These are phyloP conservation scores for Channa striata DNA, from an alignment of 2,797 vertebrate genomes.

Conservation along the genomic window DNA sequence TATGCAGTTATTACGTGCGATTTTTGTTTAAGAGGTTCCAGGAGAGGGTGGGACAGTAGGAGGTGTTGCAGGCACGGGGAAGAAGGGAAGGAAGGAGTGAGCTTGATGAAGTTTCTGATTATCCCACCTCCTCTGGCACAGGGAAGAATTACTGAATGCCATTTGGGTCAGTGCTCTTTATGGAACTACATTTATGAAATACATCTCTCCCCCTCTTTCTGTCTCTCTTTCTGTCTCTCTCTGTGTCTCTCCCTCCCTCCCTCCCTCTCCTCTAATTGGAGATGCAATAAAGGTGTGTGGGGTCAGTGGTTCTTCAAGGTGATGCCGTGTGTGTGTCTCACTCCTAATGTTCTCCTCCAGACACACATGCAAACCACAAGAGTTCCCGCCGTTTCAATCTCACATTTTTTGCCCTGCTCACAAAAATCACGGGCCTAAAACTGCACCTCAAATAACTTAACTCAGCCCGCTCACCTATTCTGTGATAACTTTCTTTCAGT, in stretches of 20 bases:
- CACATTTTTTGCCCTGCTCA: conserved; percentile 51
- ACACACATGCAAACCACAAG: conserved; percentile 43
- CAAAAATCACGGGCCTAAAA: conserved; percentile 45
- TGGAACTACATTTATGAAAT: conserved; percentile 83
- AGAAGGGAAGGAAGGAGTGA: conserved; percentile 63
- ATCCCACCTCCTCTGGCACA: conserved; percentile 75
- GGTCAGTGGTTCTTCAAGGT: conserved; percentile 87
- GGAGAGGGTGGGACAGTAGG: conserved; percentile 65
- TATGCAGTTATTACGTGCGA: conserved; percentile 69
- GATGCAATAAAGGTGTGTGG: conserved; percentile 81
- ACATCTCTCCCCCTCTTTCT: conserved; percentile 75
- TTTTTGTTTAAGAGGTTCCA: conserved; percentile 78
- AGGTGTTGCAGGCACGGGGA: conserved; percentile 60
- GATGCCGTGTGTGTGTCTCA: conserved; percentile 70
- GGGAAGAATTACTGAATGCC: conserved; percentile 80
- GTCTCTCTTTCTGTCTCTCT: conserved; percentile 61
- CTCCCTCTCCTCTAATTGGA: conserved; percentile 79
- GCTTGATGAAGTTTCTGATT: conserved; percentile 81
- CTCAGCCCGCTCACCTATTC: conserved; percentile 18
- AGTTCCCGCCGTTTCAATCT: conserved; percentile 16
- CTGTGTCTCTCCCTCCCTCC: conserved; percentile 69
- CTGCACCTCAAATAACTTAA: conserved; percentile 33
- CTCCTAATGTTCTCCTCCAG: conserved; percentile 59
- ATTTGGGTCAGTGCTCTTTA: conserved; percentile 85
- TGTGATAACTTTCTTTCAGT: conserved; percentile 39